A percentile compares a stretch with the other conserved stretches of the same genome.
Conservation (phyloP, 2,113 vertebrate genomes). For the Climacteris rufus region DNA sequence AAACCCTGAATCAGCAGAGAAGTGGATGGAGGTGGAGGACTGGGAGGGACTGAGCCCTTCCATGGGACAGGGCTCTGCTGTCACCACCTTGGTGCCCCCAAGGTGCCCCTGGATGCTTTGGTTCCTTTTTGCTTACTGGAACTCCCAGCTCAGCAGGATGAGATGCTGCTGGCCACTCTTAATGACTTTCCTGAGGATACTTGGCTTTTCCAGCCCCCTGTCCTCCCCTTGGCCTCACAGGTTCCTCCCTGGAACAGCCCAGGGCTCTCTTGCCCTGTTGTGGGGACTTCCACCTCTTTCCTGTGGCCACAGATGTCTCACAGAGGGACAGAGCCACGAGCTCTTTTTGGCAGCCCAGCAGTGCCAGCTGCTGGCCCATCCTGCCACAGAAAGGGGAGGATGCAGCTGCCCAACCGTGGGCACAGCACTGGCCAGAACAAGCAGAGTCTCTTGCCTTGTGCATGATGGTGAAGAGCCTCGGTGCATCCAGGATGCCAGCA, state of each 20-base stretch:
- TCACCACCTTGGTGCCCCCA: rapidly evolving
- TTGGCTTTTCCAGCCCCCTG: neutral
- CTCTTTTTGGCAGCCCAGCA: rapidly evolving
- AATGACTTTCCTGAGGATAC: neutral
- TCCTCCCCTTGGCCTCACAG: neutral
- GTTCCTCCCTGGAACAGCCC: neutral
- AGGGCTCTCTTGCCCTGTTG: rapidly evolving
- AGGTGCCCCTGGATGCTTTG: neutral
- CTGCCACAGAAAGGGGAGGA: rapidly evolving
- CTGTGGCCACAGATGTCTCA: neutral
- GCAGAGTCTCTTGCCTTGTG: neutral
- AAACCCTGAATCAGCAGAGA: neutral
- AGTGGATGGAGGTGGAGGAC: neutral
- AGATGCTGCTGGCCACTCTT: neutral
- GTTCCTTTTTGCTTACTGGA: neutral
- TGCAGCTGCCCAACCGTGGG: neutral
- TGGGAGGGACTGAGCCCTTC: neutral
- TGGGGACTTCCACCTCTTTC: neutral
- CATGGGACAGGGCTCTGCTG: neutral
- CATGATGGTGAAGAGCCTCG: rapidly evolving
- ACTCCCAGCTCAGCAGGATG: neutral
- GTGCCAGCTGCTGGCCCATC: rapidly evolving
- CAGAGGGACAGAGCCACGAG: neutral
- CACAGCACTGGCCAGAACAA: rapidly evolving
- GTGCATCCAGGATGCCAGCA: neutral